Percentiles rank a stretch among this genome's conserved stretches.
Conservation (phyloP, 2,113 vertebrate genomes). For the Orycteropus afer region DNA sequence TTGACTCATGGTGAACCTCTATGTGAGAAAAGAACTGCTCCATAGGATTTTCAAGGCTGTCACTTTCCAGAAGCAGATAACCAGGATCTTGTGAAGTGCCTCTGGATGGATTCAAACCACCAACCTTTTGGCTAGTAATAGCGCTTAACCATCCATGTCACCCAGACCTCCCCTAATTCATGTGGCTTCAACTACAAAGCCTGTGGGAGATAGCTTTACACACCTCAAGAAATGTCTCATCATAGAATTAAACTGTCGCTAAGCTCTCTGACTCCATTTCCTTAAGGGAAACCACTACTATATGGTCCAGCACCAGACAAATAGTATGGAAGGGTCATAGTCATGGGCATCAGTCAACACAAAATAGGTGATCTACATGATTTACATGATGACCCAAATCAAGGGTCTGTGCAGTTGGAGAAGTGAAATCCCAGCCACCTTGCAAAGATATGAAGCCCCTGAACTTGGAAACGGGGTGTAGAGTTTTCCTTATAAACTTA, state of each 20-base stretch:
- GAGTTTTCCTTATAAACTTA: too few relatives aligned
- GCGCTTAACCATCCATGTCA: neutral
- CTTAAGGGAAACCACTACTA: neutral
- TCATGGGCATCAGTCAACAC: neutral
- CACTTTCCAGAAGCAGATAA: neutral
- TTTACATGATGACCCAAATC: fast-evolving
- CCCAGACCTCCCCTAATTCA: neutral
- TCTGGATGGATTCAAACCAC: neutral
- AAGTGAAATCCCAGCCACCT: fast-evolving
- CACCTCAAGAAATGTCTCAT: neutral
- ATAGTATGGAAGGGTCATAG: fast-evolving
- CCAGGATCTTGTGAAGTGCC: neutral
- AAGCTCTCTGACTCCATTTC: neutral
- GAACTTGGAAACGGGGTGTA: fast-evolving
- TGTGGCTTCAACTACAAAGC: fast-evolving
- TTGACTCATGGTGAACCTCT: neutral
- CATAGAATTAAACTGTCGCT: fast-evolving
- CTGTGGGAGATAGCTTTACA: neutral
- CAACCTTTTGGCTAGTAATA: neutral
- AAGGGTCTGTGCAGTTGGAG: neutral
- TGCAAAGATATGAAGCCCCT: neutral
- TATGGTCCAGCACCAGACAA: neutral
- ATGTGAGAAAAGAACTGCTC: neutral
- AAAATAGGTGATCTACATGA: fast-evolving
- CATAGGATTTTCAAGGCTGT: neutral